Conservation (phyloP, 2,797 vertebrate species). For the Mormyrus proboscirostris region DNA sequence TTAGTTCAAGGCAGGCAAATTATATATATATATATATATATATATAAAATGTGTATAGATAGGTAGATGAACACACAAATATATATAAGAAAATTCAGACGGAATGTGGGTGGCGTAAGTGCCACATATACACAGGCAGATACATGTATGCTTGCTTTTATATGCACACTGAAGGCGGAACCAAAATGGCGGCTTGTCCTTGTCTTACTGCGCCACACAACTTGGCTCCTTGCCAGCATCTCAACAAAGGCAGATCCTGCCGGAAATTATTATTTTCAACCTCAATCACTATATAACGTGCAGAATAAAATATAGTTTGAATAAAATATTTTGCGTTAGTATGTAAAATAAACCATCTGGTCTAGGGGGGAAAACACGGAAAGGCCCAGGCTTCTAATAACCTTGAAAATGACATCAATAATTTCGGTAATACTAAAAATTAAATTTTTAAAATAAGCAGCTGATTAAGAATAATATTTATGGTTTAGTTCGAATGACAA, state of each 20-base stretch:
- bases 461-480: neutral
- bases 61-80: neutral
- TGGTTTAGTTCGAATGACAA: neutral
- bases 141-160: neutral
- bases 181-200: conserved; percentile 16
- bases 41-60: neutral
- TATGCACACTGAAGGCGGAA: neutral
- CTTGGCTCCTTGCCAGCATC: conserved; percentile 18
- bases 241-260: neutral
- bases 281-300: neutral
- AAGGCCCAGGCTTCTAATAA: neutral
- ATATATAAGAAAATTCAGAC: neutral
- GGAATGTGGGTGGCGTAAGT: neutral
- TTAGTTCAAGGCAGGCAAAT: neutral
- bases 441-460: neutral
- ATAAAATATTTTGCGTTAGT: neutral
- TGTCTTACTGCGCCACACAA: conserved; percentile 22
- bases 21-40: too few relatives aligned
- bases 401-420: neutral
- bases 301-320: neutral
- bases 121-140: neutral
- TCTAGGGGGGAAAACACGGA: neutral
- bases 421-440: neutral
- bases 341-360: neutral
- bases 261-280: neutral